A percentile compares a stretch with the other conserved stretches of the same genome.
Evolutionary conservation across 2,797 vertebrate genomes (phyloP).

Genomic region (Poeciliopsis paucimaculata): DNA sequence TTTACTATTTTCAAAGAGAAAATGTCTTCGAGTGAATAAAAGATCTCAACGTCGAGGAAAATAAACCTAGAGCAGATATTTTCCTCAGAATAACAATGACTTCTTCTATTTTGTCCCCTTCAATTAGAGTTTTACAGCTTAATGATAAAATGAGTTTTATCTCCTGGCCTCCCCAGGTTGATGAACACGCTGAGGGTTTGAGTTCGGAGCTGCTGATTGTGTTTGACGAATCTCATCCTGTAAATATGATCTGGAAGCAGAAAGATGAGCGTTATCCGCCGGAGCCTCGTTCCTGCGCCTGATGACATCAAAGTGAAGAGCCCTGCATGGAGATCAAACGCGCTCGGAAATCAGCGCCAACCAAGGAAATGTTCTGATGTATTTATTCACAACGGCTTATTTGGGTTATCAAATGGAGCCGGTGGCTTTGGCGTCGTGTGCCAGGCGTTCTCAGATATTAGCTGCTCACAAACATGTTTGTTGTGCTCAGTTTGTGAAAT

Average conservation of each 20-base stretch:
- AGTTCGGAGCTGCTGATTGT: slow-evolving; percentile 20
- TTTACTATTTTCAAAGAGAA: neutral
- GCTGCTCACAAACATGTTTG: neutral
- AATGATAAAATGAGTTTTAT: neutral
- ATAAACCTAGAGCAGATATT: neutral
- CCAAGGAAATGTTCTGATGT: slow-evolving; percentile 60
- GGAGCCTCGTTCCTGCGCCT: slow-evolving; percentile 38
- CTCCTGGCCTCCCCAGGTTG: neutral
- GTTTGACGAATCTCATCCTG: slow-evolving; percentile 36
- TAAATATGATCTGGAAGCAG: slow-evolving; percentile 23
- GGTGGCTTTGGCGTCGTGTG: slow-evolving; percentile 10
- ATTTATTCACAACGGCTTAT: slow-evolving; percentile 63
- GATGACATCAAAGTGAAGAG: slow-evolving; percentile 65
- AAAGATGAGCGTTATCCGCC: slow-evolving; percentile 34
- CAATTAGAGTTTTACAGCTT: neutral
- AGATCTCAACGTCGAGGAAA: neutral
- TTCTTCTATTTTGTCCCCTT: neutral
- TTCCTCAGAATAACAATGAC: neutral
- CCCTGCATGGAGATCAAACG: slow-evolving; percentile 60
- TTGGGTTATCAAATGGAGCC: slow-evolving; percentile 44
- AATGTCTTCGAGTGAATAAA: neutral
- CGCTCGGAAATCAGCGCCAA: slow-evolving; percentile 55
- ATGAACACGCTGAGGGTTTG: neutral
- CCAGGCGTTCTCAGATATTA: slow-evolving; percentile 12
- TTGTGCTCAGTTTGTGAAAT: neutral